phyloP scores from a whole-genome alignment of 2,888 invertebrate genomes.

The Portevinia maculata region DNA sequence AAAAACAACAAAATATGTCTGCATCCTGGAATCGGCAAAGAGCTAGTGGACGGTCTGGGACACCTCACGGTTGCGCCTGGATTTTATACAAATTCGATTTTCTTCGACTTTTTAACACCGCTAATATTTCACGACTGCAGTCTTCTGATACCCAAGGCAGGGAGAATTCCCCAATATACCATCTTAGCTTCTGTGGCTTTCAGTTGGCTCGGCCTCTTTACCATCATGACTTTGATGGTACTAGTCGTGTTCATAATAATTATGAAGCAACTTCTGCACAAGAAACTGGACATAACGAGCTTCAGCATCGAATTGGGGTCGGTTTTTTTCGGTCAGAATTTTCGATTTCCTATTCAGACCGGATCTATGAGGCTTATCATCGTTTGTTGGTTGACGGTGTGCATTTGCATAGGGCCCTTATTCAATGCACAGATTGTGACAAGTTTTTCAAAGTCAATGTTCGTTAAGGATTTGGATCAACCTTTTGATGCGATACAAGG shows the following conservation, averaged over 20 bases:
- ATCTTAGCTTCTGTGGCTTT: constrained; percentile 30
- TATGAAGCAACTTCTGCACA: constrained; percentile 22
- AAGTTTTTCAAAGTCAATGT: constrained; percentile 41
- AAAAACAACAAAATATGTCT: constrained; percentile 32
- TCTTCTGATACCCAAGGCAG: constrained; percentile 54
- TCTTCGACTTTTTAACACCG: constrained; percentile 52
- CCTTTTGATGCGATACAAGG: constrained; percentile 50
- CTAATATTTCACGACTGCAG: constrained; percentile 32
- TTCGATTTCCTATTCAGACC: constrained; percentile 24
- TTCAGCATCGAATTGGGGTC: constrained; percentile 40
- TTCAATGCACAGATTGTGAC: constrained; percentile 64
- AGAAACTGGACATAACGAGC: constrained; percentile 16
- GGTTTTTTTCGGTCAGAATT: constrained; percentile 48
- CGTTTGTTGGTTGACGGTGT: constrained; percentile 44
- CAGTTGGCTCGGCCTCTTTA: constrained; percentile 40
- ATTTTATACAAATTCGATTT: constrained; percentile 32
- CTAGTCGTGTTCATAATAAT: constrained; percentile 15
- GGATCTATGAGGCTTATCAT: constrained; percentile 41
- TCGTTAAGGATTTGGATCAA: constrained; percentile 31
- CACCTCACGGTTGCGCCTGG: constrained; percentile 25
- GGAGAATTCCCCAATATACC: constrained; percentile 47
- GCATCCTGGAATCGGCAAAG: constrained; percentile 48
- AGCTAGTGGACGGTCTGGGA: constrained; percentile 29
- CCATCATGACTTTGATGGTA: neutral
- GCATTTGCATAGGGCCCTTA: constrained; percentile 43